Percentiles rank a stretch among this genome's conserved stretches.
These are phyloP conservation scores for Apotomis betuletana DNA, from an alignment of 2,888 invertebrate genomes.

Conservation along the genomic window DNA sequence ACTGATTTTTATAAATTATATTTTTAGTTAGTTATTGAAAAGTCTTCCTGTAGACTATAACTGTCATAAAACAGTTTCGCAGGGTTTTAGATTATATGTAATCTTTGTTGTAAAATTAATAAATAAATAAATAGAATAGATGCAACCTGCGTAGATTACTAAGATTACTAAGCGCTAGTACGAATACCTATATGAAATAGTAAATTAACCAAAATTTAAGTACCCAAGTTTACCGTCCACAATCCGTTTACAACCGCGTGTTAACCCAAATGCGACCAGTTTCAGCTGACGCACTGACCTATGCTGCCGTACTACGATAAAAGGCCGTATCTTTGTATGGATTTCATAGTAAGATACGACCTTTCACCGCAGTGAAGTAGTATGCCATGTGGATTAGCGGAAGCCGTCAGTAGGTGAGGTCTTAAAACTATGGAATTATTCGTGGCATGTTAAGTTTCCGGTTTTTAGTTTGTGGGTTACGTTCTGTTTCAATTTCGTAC, in stretches of 20 bases:
- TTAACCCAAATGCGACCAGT: conserved; percentile 54
- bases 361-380: no score
- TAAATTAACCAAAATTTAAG: neutral
- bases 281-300: conserved; percentile 41
- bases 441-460: conserved; percentile 6
- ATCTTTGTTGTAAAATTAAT: no score
- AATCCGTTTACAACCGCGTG: conserved; percentile 16
- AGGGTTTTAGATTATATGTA: no score
- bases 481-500: neutral
- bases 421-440: conserved; percentile 23
- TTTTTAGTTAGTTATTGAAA: no score
- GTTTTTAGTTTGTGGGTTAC: conserved; percentile 12
- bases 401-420: conserved; percentile 16
- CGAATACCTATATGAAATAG: neutral
- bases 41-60: no score
- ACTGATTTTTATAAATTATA: no score
- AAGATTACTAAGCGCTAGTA: no score
- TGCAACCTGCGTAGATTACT: no score
- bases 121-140: no score
- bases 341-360: no score
- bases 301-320: neutral
- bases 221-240: neutral
- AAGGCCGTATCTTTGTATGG: no score
- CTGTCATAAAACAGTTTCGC: no score
- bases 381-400: conserved; percentile 21